Evolutionary conservation across 2,888 invertebrate genomes (phyloP), one percentile per base, ranked within the genome.

Genomic region (Imbricaverruca yamaguchii): DNA sequence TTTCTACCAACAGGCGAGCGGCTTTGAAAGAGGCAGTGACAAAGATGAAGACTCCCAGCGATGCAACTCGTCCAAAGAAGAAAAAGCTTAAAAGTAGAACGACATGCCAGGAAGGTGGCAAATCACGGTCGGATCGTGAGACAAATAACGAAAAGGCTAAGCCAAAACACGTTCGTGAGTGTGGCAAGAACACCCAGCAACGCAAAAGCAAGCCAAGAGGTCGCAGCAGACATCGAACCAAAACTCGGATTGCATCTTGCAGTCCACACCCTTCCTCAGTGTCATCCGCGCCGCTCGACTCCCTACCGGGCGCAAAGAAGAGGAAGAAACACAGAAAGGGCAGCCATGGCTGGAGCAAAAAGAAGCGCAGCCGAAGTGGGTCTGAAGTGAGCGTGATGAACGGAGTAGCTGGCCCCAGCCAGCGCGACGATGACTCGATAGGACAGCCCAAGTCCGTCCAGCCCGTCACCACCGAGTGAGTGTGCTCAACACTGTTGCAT

Each of bases 391-490:
- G 74, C 55, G 53, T 21, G 53, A 18, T 2, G 74, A 55, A 4
- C 53, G 6, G 21, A 9, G 69, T 18, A 18, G 74, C 74, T 21
- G 74, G 74, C 0, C 53, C 74, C 9, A 74, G 74, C 11, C 74
- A 74, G 74, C 53, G 74, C 0, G 74, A 74, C 7, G 74, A 74
- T 15, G 55, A 21, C 9, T 53, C 21, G 12, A 39, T 4, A 0
- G 21, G 55, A 1, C 18, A 15, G 11, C 74, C 21, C 21, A 74
- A 55, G 10, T 12, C 21, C 21, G 74, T 74, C 21, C 74, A 74
- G 55, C 74, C 74, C 3, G 74, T 74, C 53, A 74, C 69, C 18
- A 69, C 74, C 18, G 21, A 74, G 74, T 74, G 55, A 74, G 74
- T 74, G 4, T 11, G 11, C 65, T 39, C 39, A 39, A 1, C 39